phyloP scores from a whole-genome alignment of 2,113 vertebrate genomes.

The Cyphomyrus plagiostoma region DNA sequence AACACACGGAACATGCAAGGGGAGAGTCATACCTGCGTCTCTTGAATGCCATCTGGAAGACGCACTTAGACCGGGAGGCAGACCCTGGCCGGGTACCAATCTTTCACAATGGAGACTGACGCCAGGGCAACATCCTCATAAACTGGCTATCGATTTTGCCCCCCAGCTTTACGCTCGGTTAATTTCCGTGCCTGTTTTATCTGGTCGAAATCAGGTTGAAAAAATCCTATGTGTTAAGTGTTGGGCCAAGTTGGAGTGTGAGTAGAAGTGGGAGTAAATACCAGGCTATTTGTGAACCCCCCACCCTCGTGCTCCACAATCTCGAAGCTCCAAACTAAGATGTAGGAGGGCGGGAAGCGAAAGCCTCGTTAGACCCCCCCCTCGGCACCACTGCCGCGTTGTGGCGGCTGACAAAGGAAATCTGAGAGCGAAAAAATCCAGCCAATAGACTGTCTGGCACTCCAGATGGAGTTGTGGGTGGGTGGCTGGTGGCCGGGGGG shows the following conservation, averaged over 20 bases:
- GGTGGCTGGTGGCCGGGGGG: not conserved
- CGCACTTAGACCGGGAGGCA: not conserved
- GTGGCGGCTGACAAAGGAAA: not conserved
- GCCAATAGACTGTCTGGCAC: constrained; percentile 13
- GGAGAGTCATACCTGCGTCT: not conserved
- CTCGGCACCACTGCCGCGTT: not conserved
- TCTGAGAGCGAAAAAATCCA: not conserved
- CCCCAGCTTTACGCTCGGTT: constrained; percentile 23
- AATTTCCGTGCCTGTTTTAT: constrained; percentile 3
- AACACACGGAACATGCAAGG: constrained; percentile 20
- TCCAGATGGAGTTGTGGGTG: constrained; percentile 7
- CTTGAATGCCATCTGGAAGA: not conserved
- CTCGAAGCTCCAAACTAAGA: not conserved
- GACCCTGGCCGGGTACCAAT: constrained; percentile 8
- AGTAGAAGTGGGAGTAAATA: not conserved
- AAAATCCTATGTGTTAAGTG: not conserved
- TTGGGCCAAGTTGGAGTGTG: not conserved
- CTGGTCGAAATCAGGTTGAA: not conserved
- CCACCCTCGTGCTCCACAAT: no score
- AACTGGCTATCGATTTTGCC: constrained; percentile 33
- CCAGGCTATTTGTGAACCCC: not conserved
- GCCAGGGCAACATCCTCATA: constrained; percentile 30
- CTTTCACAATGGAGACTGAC: constrained; percentile 16
- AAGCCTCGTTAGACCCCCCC: not conserved
- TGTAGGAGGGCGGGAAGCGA: not conserved